Evolutionary conservation across 1,140 invertebrate species (phyloP).

Genomic region (Drosophila tsacasi): DNA sequence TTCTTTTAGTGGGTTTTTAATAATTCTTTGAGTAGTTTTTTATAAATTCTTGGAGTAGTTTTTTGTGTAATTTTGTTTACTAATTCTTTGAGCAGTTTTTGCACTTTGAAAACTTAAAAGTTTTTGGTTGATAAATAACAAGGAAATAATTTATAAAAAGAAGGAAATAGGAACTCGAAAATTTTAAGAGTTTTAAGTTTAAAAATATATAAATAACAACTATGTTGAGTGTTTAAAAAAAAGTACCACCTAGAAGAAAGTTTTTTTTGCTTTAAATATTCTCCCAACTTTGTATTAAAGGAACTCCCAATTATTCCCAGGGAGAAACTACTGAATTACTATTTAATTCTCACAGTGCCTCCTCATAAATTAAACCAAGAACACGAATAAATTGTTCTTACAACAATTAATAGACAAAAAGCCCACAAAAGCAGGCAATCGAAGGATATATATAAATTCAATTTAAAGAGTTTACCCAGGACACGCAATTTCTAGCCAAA

Average conservation of each 20-base stretch:
- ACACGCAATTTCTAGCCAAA: conserved; percentile 28
- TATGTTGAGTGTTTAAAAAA: too few species aligned
- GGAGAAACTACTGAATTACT: neutral
- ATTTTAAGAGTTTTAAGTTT: too few species aligned
- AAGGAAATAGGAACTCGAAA: too few species aligned
- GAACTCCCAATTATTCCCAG: neutral
- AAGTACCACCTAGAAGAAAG: neutral
- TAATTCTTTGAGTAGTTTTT: too few species aligned
- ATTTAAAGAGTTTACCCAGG: neutral
- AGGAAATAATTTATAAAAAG: neutral
- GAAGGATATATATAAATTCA: conserved; percentile 10
- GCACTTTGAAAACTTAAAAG: neutral
- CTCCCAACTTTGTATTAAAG: neutral
- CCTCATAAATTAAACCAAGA: neutral
- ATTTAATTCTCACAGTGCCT: neutral
- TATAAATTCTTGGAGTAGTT: too few species aligned
- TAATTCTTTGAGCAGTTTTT: neutral
- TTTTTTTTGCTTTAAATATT: too few species aligned
- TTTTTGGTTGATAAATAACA: neutral
- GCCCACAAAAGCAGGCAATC: neutral
- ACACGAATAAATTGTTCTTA: neutral
- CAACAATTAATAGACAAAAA: conserved; percentile 1
- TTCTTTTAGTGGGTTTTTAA: neutral
- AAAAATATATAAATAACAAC: too few species aligned
- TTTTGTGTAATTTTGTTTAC: too few species aligned